Evolutionary conservation across 2,888 invertebrate species (phyloP).

Genomic region (Drosophila seclusa): DNA sequence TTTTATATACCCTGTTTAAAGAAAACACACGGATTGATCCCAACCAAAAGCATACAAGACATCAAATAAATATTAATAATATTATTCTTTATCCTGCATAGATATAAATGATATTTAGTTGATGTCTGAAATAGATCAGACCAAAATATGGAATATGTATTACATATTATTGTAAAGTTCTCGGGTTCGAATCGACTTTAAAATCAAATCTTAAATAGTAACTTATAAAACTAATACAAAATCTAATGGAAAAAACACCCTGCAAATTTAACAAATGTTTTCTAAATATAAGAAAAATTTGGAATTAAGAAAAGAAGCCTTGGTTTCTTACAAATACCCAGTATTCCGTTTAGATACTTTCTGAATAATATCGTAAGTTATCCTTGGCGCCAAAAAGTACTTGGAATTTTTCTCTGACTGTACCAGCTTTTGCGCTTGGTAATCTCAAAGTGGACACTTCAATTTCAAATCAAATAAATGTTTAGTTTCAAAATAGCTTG

Average conservation of each 20-base stretch:
- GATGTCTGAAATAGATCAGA: too few relatives aligned
- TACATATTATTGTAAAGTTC: neutral
- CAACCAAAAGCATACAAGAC: neutral
- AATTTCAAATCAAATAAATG: neutral
- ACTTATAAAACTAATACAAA: neutral
- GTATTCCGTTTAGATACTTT: neutral
- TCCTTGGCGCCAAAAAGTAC: too few relatives aligned
- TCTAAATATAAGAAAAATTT: neutral
- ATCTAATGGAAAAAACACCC: neutral
- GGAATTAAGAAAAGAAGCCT: neutral
- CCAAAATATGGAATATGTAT: neutral
- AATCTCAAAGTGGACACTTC: neutral
- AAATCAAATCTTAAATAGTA: neutral
- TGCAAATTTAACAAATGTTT: neutral
- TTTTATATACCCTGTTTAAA: slow-evolving; percentile 8
- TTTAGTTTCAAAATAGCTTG: neutral
- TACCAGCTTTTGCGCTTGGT: neutral
- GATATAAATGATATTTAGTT: neutral
- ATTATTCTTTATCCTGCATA: neutral
- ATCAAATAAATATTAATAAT: too few relatives aligned
- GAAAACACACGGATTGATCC: neutral
- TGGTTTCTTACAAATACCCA: neutral
- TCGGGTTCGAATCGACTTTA: neutral
- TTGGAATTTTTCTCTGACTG: neutral
- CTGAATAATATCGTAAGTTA: neutral